phyloP scores from a whole-genome alignment of 2,888 invertebrate genomes.

The Torymus auratus region DNA sequence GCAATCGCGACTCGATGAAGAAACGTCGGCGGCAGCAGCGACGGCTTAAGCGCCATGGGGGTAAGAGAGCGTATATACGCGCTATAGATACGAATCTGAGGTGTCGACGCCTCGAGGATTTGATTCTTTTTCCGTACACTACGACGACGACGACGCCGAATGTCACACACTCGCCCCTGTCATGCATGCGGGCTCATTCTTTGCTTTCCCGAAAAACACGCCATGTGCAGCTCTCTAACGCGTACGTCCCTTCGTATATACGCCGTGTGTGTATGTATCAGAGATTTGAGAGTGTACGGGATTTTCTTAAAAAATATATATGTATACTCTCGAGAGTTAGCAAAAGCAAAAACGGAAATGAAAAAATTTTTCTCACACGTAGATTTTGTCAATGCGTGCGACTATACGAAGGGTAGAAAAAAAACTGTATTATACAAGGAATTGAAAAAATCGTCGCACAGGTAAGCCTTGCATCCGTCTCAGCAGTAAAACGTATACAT shows the following conservation, averaged over 20 bases:
- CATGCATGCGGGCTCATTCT: conserved; percentile 49
- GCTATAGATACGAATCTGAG: conserved; percentile 65
- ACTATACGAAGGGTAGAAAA: too few relatives aligned
- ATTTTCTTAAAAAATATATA: too few relatives aligned
- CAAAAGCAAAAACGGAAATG: too few relatives aligned
- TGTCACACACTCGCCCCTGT: neutral
- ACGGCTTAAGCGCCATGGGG: neutral
- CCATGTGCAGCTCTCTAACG: neutral
- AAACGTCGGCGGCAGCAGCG: neutral
- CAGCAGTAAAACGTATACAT: too few relatives aligned
- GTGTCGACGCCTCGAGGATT: conserved; percentile 62
- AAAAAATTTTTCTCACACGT: too few relatives aligned
- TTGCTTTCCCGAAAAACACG: conserved; percentile 39
- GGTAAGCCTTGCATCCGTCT: too few relatives aligned
- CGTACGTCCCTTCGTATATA: neutral
- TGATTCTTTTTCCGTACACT: conserved; percentile 4
- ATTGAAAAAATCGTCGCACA: too few relatives aligned
- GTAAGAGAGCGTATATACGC: conserved; percentile 14
- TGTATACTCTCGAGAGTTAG: too few relatives aligned
- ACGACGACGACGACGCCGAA: neutral
- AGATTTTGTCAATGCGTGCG: too few relatives aligned
- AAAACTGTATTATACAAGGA: too few relatives aligned
- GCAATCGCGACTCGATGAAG: neutral
- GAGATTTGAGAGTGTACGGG: too few relatives aligned
- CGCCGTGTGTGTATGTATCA: too few relatives aligned